phyloP scores from a whole-genome alignment of 2,113 vertebrate species.

The Montifringilla adamsi region DNA sequence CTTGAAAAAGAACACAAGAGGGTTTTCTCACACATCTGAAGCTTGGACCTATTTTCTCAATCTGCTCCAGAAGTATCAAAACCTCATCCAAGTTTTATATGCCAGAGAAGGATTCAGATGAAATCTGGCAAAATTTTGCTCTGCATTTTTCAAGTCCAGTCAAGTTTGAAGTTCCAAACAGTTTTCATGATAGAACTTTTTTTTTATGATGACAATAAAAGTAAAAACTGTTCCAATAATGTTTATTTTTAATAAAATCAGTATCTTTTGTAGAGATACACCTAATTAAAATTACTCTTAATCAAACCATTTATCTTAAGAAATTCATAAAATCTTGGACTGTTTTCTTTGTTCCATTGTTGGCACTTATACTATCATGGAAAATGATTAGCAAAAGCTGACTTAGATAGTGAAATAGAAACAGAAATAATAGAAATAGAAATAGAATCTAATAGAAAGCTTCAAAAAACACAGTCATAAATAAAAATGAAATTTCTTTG shows the following conservation, averaged over 20 bases:
- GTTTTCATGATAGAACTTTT: neutral
- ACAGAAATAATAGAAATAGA: no score
- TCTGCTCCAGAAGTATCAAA: neutral
- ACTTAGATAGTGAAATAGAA: neutral
- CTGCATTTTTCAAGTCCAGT: neutral
- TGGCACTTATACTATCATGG: neutral
- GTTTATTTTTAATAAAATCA: neutral
- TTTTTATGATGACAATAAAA: neutral
- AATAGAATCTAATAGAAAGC: neutral
- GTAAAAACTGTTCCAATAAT: neutral
- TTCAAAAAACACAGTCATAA: neutral
- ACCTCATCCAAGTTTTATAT: neutral
- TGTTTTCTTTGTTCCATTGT: neutral
- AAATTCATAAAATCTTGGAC: neutral
- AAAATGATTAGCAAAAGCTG: neutral
- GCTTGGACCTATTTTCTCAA: neutral
- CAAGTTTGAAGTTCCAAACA: neutral
- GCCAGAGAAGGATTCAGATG: neutral
- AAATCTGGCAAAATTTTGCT: neutral
- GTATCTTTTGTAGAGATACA: neutral
- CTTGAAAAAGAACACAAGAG: neutral
- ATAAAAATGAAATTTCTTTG: neutral
- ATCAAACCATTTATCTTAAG: neutral
- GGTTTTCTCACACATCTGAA: neutral
- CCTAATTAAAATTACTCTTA: neutral